phyloP scores from a whole-genome alignment of 37 sponge, comb jelly and placozoan genomes.

The Aplysina aerophoba region DNA sequence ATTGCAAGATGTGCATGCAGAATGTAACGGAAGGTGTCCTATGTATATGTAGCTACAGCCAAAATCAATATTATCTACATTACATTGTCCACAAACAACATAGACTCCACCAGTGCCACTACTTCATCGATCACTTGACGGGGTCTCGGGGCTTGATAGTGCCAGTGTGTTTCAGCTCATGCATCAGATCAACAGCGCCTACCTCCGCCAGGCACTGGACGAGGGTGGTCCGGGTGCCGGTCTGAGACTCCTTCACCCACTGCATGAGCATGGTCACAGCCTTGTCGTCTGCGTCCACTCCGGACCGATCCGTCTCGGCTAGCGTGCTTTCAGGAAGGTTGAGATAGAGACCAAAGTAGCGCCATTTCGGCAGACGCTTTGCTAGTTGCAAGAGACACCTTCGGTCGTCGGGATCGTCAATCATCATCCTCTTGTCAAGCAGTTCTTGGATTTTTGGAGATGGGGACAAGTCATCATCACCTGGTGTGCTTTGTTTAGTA shows the following conservation, averaged over 20 bases:
- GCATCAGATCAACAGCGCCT: background rate
- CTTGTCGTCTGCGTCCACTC: background rate
- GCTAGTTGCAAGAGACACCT: background rate
- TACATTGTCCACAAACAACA: no score
- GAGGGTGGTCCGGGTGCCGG: background rate
- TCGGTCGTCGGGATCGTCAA: background rate
- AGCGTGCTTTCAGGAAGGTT: background rate
- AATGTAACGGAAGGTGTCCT: no score
- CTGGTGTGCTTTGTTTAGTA: no score
- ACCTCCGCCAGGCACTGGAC: background rate
- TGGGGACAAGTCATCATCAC: background rate
- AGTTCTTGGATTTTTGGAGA: background rate
- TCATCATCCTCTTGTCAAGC: background rate
- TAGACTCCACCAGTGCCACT: no score
- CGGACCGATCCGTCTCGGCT: background rate
- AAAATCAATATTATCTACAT: no score
- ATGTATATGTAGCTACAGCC: no score
- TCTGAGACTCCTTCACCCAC: background rate
- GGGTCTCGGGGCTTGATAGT: background rate
- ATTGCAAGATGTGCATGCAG: no score
- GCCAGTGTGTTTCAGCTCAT: slow-evolving; percentile 1
- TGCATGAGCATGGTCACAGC: background rate
- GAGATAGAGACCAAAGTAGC: background rate
- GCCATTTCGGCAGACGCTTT: background rate
- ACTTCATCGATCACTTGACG: no score